These are phyloP conservation scores for Brachionichthys hirsutus DNA, from an alignment of 2,113 vertebrate genomes.

Conservation along the genomic window DNA sequence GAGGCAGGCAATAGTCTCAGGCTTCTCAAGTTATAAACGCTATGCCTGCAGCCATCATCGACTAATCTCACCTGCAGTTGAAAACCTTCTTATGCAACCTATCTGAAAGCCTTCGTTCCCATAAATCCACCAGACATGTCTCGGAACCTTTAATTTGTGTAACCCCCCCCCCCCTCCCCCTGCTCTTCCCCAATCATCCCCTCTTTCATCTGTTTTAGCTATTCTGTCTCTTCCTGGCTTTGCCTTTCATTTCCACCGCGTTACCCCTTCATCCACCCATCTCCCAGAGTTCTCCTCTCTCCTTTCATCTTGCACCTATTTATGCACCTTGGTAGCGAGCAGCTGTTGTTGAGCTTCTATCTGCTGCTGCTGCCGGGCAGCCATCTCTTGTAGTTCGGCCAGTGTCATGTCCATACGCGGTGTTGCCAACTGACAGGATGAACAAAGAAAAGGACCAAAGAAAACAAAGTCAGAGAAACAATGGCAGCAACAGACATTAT, in stretches of 20 bases:
- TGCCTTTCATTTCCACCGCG: conserved; percentile 44
- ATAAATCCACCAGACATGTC: neutral
- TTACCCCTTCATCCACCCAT: conserved; percentile 23
- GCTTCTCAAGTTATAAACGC: conserved; percentile 35
- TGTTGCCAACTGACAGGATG: conserved; percentile 76
- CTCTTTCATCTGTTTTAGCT: conserved; percentile 33
- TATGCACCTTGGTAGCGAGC: conserved; percentile 88
- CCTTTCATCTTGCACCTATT: conserved; percentile 38
- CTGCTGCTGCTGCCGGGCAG: conserved; percentile 94
- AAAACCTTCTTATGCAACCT: conserved; percentile 4
- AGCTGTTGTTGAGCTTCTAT: conserved; percentile 94
- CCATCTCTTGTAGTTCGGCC: conserved; percentile 96
- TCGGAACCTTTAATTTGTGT: neutral
- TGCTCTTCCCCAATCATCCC: conserved; percentile 1
- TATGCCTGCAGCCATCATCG: conserved; percentile 21
- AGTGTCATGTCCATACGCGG: conserved; percentile 96
- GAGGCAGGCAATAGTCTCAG: conserved; percentile 21
- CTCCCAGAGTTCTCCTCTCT: neutral
- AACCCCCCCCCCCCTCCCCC: neutral
- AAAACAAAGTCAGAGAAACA: conserved; percentile 5
- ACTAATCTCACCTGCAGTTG: conserved; percentile 8
- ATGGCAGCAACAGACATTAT: neutral
- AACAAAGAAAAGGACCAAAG: neutral
- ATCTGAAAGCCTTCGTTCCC: neutral
- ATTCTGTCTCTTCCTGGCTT: conserved; percentile 9